phyloP scores from a whole-genome alignment of 2,888 invertebrate genomes.

The Poecilus cupreus region DNA sequence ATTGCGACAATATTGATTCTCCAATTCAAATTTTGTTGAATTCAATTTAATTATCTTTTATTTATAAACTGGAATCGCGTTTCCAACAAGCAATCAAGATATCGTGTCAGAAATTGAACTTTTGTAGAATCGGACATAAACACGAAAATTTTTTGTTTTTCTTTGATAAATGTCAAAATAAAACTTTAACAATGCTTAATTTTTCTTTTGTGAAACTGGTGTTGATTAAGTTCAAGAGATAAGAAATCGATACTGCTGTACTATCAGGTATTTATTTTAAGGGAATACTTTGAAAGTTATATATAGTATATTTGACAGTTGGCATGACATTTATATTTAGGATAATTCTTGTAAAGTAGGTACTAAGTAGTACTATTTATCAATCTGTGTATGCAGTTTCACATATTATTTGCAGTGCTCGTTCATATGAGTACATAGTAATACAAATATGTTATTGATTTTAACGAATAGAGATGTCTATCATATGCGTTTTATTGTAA shows the following conservation, averaged over 20 bases:
- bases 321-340: not conserved
- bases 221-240: slow-evolving; percentile 3
- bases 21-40: slow-evolving; percentile 11
- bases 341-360: not conserved
- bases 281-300: not conserved
- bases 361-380: not conserved
- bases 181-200: slow-evolving; percentile 9
- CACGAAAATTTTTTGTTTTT: slow-evolving; percentile 35
- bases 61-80: slow-evolving; percentile 27
- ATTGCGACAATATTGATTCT: not conserved
- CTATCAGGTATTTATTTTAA: slow-evolving; percentile 33
- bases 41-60: slow-evolving; percentile 28
- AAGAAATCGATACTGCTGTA: not conserved
- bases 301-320: not conserved
- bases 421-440: not conserved
- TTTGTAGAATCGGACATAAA: slow-evolving; percentile 10
- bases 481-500: not conserved
- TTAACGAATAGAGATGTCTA: not conserved
- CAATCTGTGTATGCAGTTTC: not conserved
- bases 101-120: not conserved
- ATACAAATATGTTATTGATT: not conserved
- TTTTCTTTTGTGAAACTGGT: not conserved
- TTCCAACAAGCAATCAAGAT: slow-evolving; percentile 26
- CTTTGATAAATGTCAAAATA: slow-evolving; percentile 1
- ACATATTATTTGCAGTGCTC: not conserved